Evolutionary conservation across 2,888 invertebrate genomes (phyloP).

Genomic region (Hofmannophila pseudospretella): DNA sequence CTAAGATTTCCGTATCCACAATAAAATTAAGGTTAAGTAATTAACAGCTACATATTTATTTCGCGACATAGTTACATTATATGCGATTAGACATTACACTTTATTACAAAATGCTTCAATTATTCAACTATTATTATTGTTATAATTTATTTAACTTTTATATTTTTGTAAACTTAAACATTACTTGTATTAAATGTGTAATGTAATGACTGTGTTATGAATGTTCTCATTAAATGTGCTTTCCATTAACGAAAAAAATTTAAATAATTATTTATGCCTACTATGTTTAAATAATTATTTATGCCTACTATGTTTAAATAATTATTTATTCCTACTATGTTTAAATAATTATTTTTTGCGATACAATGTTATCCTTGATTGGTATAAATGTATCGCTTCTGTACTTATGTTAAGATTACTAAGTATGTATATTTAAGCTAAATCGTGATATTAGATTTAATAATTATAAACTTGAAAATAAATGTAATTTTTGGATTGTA

Average conservation of each 20-base stretch:
- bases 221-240: constrained; percentile 5
- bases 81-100: neutral
- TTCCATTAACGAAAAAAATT: constrained; percentile 5
- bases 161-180: too few species aligned
- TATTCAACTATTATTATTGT: neutral
- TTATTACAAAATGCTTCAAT: too few species aligned
- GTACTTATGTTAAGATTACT: constrained; percentile 43
- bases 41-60: neutral
- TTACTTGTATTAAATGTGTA: too few species aligned
- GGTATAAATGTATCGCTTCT: constrained; percentile 64
- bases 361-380: constrained; percentile 61
- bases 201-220: too few species aligned
- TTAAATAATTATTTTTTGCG: constrained; percentile 49
- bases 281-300: too few species aligned
- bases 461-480: constrained; percentile 72
- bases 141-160: too few species aligned
- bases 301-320: too few species aligned
- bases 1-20: neutral
- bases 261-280: too few species aligned
- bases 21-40: neutral
- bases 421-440: constrained; percentile 68
- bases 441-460: constrained; percentile 78
- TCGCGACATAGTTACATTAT: neutral
- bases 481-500: constrained; percentile 77
- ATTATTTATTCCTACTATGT: too few species aligned